These are phyloP conservation scores for Torymus aiolomorphi DNA, from an alignment of 2,888 invertebrate genomes.

Conservation along the genomic window DNA sequence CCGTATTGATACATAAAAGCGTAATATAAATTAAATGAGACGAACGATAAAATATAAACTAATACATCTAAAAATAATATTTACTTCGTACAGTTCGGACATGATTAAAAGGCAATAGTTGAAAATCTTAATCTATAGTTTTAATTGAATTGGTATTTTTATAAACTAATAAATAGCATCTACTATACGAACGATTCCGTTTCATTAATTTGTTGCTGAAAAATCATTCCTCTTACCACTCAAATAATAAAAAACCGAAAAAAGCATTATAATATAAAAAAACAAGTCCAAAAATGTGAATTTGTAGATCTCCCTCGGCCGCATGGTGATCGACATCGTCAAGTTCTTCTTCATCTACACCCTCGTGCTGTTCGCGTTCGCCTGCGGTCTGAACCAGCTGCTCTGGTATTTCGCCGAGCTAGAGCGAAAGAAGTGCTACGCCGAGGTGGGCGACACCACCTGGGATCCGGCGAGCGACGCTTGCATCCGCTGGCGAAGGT, in stretches of 20 bases:
- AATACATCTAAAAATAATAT: too few relatives aligned
- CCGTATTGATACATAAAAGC: too few relatives aligned
- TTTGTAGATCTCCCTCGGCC: slow-evolving; percentile 91
- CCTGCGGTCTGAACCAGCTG: slow-evolving; percentile 93
- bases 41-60: too few relatives aligned
- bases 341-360: slow-evolving; percentile 95
- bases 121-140: too few relatives aligned
- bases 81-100: too few relatives aligned
- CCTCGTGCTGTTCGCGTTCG: slow-evolving; percentile 92
- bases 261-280: slow-evolving; percentile 73
- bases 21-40: too few relatives aligned
- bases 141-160: too few relatives aligned
- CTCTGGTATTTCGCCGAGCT: slow-evolving; percentile 96
- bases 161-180: too few relatives aligned
- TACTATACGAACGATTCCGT: too few relatives aligned
- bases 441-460: slow-evolving; percentile 83
- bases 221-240: neutral
- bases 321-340: slow-evolving; percentile 93
- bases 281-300: too few relatives aligned
- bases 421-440: slow-evolving; percentile 88
- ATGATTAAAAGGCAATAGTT: too few relatives aligned
- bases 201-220: neutral
- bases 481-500: slow-evolving; percentile 91
- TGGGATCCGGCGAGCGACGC: slow-evolving; percentile 87
- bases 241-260: neutral